A percentile compares a stretch with the other conserved stretches of the same genome.
phyloP scores from a whole-genome alignment of 1,140 invertebrate species.

The Diachasmimorpha longicaudata region DNA sequence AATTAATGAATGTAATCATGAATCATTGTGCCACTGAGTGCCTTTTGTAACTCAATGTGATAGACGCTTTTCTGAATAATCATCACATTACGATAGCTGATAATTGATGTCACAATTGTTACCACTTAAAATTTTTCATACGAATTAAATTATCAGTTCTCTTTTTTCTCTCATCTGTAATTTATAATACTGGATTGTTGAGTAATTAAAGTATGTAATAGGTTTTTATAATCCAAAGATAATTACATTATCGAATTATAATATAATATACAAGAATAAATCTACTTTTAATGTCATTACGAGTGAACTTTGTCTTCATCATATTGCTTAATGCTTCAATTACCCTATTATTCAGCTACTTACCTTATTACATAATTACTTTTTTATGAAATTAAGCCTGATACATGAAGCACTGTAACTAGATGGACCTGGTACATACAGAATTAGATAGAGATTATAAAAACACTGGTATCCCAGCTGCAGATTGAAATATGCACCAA shows the following conservation, averaged over 20 bases:
- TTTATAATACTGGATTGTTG: constrained; percentile 21
- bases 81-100: not conserved
- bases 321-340: constrained; percentile 23
- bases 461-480: not conserved
- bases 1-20: not conserved
- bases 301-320: constrained; percentile 19
- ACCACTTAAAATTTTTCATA: constrained; percentile 3
- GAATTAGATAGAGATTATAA: not conserved
- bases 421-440: not conserved
- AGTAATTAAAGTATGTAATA: not conserved
- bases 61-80: not conserved
- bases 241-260: constrained; percentile 21
- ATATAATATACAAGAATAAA: constrained; percentile 28
- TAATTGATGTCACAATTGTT: not conserved
- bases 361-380: not conserved
- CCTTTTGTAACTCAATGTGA: constrained; percentile 17
- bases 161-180: not conserved
- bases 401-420: not conserved
- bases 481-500: not conserved
- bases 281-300: constrained; percentile 27
- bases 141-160: not conserved
- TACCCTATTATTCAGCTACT: not conserved
- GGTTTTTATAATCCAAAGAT: constrained; percentile 28
- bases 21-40: not conserved
- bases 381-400: not conserved